Base-by-base conservation (phyloP, 2,797 vertebrate species). In the Chlorospingus flavigularis region DNA sequence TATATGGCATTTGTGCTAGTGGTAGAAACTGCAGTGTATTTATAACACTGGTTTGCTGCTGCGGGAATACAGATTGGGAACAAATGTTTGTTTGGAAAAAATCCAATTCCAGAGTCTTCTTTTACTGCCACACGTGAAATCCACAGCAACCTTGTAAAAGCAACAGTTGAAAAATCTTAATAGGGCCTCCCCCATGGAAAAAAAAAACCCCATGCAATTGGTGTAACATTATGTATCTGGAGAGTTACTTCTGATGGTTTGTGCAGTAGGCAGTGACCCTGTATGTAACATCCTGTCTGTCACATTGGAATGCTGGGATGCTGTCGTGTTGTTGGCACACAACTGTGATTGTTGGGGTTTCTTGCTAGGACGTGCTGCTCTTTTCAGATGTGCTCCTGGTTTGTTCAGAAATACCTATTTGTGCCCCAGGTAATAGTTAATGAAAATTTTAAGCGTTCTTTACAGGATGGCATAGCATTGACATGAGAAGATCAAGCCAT, bases 71-170 rank as follows among this genome's bases (percentile, higher is more conserved):
- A 37, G 80, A 67, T 67, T 93, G 68, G 79, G 89, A 96, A 57
- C 94, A 94, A 92, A 92, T 95, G 94, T 55, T 90, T 88, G 55
- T 85, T 90, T 93, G 91, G 95, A 92, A 82, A 79, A 45, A 83
- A 65, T 78, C 92, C 92, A 94, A 7, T 86, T 70, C 63, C 62
- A 83, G 88, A 85, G 77, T 71, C 25, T 40, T n/a, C 21, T 73
- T 97, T 96, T 95, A 86, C 50, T 92, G 51, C 43, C 4, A 6
- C 8, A 23, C 31, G 12, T 91, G 92, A 94, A 91, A 85, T 85
- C 84, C 7, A 0, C 61, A 73, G 33, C 50, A 45, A 80, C 35
- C 62, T 91, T 9, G 0, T 94, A 91, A 82, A 91, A 88, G 70
- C 45, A 78, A 28, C 20, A 31, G 58, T 55, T 61, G 28, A 61